A percentile compares a stretch with the other conserved stretches of the same genome.
These are phyloP conservation scores for Xanthorhoe spadicearia DNA, from an alignment of 2,888 invertebrate species.

Conservation along the genomic window DNA sequence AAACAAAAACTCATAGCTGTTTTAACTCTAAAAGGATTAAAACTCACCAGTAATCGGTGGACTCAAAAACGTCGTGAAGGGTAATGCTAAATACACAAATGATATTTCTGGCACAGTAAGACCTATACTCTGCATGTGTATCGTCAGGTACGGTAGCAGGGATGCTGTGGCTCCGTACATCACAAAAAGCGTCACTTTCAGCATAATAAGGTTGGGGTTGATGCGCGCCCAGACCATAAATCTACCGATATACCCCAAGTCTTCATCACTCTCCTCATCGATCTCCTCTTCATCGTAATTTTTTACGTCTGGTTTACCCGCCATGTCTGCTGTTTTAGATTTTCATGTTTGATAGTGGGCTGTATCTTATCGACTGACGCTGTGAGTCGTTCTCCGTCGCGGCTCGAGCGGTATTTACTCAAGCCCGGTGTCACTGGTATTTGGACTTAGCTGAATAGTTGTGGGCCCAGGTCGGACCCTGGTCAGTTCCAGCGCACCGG, in stretches of 20 bases:
- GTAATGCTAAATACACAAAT: constrained; percentile 93
- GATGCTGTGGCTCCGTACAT: constrained; percentile 94
- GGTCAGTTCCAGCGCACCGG: constrained; percentile 64
- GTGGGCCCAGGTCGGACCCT: constrained; percentile 66
- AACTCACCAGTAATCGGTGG: constrained; percentile 91
- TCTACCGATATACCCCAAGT: constrained; percentile 72
- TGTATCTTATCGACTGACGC: constrained; percentile 81
- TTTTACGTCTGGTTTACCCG: constrained; percentile 77
- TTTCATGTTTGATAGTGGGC: constrained; percentile 68
- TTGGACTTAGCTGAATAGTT: constrained; percentile 49
- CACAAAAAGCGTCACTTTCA: constrained; percentile 92
- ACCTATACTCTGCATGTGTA: constrained; percentile 96
- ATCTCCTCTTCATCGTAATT: constrained; percentile 78
- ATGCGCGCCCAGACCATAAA: constrained; percentile 83
- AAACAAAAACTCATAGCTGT: constrained; percentile 21
- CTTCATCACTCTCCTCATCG: constrained; percentile 75
- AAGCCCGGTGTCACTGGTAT: constrained; percentile 55
- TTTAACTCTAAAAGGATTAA: constrained; percentile 13
- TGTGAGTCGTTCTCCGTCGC: constrained; percentile 61
- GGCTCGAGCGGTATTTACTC: constrained; percentile 70
- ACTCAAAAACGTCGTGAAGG: constrained; percentile 93
- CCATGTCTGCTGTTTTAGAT: constrained; percentile 65
- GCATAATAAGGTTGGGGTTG: constrained; percentile 91
- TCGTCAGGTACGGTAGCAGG: constrained; percentile 93
- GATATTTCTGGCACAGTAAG: constrained; percentile 94